Evolutionary conservation across 2,888 invertebrate species (phyloP), one percentile per base, ranked within the genome.

Genomic region (Falcaria lacertinaria): DNA sequence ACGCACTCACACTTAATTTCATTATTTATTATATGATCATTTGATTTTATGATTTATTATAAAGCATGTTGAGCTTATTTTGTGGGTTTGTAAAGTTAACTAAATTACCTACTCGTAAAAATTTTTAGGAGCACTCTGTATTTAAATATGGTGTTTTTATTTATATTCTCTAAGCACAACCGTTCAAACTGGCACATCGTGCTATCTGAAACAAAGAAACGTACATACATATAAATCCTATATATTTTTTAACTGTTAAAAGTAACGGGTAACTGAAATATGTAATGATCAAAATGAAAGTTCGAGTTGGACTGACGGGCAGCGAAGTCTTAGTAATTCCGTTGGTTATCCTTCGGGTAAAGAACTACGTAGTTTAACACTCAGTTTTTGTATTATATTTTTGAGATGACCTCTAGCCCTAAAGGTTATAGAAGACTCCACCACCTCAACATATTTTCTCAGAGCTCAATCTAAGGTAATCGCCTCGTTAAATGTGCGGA

Each of bases 1-100:
- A 96, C 71, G 96, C 96, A 71, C 95, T 95, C 71, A 96, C 96
- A 83, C 95, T 95, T 75, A 96, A 90, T 92, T 96, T 96, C 96
- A 96, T 96, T 48, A 47, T 63, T 58, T 39, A 52, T 33, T 47
- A 39, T 15, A 14, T 25, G 13, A 17, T 19, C 4, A 36, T 41
- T 40, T 15, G 32, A 22, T 34, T 44, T 14, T 34, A 32, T 35
- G 39, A 45, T 43, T 46, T 52, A 43, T 5, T 44, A 41, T 43
- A 43, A 39, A 32, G 7, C 15, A n/a, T 11, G 7, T 28, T 28
- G 28, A 28, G 28, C 28, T 11, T 1, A 28, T 2, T 8, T 22
- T 36, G 3, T 14, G 14, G 13, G n/a, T n/a, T n/a, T n/a, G n/a
- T n/a, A n/a, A n/a, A n/a, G n/a, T n/a, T n/a, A n/a, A n/a, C n/a